phyloP scores from a whole-genome alignment of 2,113 vertebrate genomes.

The Ceyx margarethae region DNA sequence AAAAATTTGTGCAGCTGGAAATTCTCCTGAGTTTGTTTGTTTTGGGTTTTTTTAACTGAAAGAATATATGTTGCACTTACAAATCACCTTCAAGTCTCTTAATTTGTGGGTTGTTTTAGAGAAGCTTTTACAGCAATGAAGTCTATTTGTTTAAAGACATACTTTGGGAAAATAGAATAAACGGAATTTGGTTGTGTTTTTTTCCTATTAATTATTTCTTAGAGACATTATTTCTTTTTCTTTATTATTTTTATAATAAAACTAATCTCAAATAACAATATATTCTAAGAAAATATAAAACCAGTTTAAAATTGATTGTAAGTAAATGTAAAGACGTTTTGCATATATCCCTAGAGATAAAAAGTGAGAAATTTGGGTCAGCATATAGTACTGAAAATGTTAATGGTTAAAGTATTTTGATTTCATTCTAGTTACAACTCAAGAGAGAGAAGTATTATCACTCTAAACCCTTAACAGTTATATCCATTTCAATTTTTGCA shows the following conservation, averaged over 20 bases:
- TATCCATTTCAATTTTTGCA: not conserved
- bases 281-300: not conserved
- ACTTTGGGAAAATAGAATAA: not conserved
- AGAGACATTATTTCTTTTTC: not conserved
- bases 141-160: not conserved
- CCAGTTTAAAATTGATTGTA: not conserved
- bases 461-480: not conserved
- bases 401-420: not conserved
- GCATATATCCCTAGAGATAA: not conserved
- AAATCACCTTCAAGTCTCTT: too few species aligned
- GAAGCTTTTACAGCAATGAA: too few species aligned
- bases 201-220: not conserved
- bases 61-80: too few species aligned
- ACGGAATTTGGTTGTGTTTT: accelerated
- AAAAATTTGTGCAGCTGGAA: not conserved
- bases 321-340: not conserved
- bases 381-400: not conserved
- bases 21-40: not conserved
- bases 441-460: not conserved
- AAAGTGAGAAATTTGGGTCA: not conserved
- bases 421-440: not conserved
- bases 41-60: too few species aligned
- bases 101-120: not conserved
- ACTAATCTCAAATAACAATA: not conserved
- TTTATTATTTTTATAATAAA: not conserved